Evolutionary conservation across 2,797 vertebrate genomes (phyloP).

Genomic region (Siniperca undulata): DNA sequence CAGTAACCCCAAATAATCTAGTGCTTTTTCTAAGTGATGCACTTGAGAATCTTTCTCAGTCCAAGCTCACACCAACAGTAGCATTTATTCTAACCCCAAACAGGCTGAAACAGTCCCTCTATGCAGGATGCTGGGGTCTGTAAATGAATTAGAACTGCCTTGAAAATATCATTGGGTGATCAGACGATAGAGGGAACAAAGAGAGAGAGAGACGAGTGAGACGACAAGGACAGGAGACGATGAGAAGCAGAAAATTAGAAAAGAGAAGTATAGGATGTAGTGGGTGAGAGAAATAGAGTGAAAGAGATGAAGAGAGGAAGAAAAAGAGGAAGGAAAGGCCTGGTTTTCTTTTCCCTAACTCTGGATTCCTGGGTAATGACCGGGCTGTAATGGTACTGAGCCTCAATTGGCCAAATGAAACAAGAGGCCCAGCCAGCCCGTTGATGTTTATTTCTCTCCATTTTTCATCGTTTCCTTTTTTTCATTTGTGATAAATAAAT

Average conservation of each 20-base stretch:
- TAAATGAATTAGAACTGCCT: conserved; percentile 59
- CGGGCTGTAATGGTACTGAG: conserved; percentile 79
- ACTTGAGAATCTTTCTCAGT: conserved; percentile 37
- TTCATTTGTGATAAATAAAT: conserved; percentile 72
- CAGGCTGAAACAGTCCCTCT: conserved; percentile 14
- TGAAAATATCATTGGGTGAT: conserved; percentile 42
- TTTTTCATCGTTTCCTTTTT: conserved; percentile 80
- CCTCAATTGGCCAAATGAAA: conserved; percentile 85
- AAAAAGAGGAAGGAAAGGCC: conserved; percentile 66
- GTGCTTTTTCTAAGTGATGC: conserved; percentile 45
- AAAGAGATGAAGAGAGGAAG: conserved; percentile 42
- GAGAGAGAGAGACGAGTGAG: conserved; percentile 13
- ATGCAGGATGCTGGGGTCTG: conserved; percentile 45
- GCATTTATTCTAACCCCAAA: conserved; percentile 53
- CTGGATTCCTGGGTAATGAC: conserved; percentile 88
- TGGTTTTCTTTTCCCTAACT: conserved; percentile 74
- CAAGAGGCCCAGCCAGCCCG: conserved; percentile 79
- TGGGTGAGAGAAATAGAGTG: conserved; percentile 44
- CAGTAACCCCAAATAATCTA: conserved; percentile 56
- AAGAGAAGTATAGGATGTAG: conserved; percentile 24
- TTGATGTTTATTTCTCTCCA: conserved; percentile 85
- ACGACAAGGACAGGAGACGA: conserved; percentile 13
- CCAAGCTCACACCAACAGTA: conserved; percentile 41
- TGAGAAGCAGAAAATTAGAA: conserved; percentile 25
- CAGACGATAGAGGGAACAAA: conserved; percentile 9